Evolutionary conservation across 2,888 invertebrate genomes (phyloP), one percentile per base, ranked within the genome.

Genomic region (Drosophila mercatorum): DNA sequence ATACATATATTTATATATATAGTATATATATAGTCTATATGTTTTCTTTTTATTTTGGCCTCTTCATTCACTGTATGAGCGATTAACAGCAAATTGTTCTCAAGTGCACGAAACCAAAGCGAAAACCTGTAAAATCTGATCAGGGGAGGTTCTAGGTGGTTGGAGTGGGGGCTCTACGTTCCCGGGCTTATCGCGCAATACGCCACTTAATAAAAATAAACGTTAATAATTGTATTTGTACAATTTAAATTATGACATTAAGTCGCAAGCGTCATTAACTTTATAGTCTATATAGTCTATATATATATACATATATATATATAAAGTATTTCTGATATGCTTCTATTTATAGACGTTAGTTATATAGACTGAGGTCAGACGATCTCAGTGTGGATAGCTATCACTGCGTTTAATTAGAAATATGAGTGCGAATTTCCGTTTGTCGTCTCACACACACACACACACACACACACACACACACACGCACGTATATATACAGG

Each of bases 141-240:
- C 22, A 26, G 41, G 53, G 40, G 22, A 55, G 28, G 11, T 8
- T 28, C 22, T n/a, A 14, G n/a, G 28, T 28, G 41, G 28, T n/a
- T 41, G 17, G 44, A 11, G 34, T n/a, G 40, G 49, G 43, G n/a
- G 17, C 22, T 17, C 40, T 31, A 31, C 17, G 40, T 46, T 57
- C 41, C 14, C 17, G 34, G 12, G 75, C 83, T 87, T 87, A 90
- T 90, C 87, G 62, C 66, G 31, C 66, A 60, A 71, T 76, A 72
- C 65, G 75, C 79, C 90, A 88, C 88, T 88, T 90, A 87, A 88
- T 87, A 79, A 77, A 84, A 90, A 89, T 87, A 90, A 78, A 47
- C 74, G 72, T 82, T 88, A 90, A 90, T 89, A 89, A 90, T 72
- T 78, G 78, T 80, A 90, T 90, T 90, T 86, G 79, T 74, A 80